Conservation (phyloP, 2,797 vertebrate genomes). For the Sebastes diploproa region DNA sequence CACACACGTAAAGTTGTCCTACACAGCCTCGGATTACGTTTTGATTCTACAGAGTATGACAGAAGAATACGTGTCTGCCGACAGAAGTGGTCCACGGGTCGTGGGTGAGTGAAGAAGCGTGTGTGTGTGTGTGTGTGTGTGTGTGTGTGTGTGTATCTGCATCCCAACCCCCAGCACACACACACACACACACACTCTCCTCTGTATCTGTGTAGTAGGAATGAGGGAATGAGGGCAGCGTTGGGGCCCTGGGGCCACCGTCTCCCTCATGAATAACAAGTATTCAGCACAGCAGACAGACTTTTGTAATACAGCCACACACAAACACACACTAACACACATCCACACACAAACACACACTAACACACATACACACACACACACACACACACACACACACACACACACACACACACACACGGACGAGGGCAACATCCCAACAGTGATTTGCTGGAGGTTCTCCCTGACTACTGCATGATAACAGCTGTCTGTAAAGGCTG, state of each 20-base stretch:
- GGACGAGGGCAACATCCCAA: not conserved
- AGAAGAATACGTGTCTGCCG: not conserved
- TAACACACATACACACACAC: too few species aligned
- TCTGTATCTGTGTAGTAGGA: constrained; percentile 56
- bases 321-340: constrained; percentile 6
- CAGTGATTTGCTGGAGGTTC: not conserved
- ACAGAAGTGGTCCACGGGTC: not conserved
- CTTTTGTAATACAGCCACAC: constrained; percentile 19
- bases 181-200: not conserved
- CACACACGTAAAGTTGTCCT: not conserved
- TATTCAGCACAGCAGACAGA: constrained; percentile 72
- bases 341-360: not conserved
- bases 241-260: constrained; percentile 60
- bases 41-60: constrained; percentile 2
- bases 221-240: constrained; percentile 54
- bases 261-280: constrained; percentile 74
- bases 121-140: not conserved
- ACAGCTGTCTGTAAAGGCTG: not conserved
- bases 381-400: constrained; percentile 1
- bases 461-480: not conserved
- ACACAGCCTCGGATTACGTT: not conserved
- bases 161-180: constrained; percentile 11
- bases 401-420: not conserved
- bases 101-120: not conserved
- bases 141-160: not conserved